Percentiles rank a stretch among this genome's conserved stretches.
phyloP scores from a whole-genome alignment of 2,888 invertebrate genomes.

The Drosophila histrio region DNA sequence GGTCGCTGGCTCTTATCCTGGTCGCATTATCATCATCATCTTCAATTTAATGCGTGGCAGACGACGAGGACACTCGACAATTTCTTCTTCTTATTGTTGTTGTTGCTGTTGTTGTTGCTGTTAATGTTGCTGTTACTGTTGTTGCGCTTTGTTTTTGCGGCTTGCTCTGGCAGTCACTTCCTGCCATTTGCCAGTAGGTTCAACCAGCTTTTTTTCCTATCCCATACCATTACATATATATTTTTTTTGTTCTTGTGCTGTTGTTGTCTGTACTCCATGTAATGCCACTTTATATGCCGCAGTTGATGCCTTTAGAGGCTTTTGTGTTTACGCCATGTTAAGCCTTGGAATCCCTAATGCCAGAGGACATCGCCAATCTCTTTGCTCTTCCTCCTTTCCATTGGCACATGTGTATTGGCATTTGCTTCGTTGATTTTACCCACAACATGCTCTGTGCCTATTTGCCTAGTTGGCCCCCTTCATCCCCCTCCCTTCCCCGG shows the following conservation, averaged over 20 bases:
- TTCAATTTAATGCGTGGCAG: conserved; percentile 77
- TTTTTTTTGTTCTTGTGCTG: conserved; percentile 9
- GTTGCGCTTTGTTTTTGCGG: conserved; percentile 55
- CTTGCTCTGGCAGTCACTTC: conserved; percentile 53
- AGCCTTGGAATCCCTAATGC: conserved; percentile 80
- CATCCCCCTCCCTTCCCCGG: neutral
- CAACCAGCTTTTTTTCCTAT: neutral
- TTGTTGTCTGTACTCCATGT: conserved; percentile 62
- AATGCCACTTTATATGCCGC: conserved; percentile 82
- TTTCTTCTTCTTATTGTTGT: conserved; percentile 44
- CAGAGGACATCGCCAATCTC: conserved; percentile 58
- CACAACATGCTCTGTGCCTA: conserved; percentile 73
- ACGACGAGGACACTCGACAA: conserved; percentile 74
- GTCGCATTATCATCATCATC: conserved; percentile 78
- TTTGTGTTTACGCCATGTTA: conserved; percentile 80
- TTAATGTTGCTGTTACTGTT: conserved; percentile 24
- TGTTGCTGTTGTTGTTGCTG: conserved; percentile 20
- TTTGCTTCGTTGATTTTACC: conserved; percentile 78
- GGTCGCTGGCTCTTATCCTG: conserved; percentile 49
- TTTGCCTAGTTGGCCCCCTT: conserved; percentile 62
- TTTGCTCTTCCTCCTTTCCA: conserved; percentile 15
- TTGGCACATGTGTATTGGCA: conserved; percentile 74
- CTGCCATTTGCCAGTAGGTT: conserved; percentile 61
- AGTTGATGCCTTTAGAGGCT: conserved; percentile 81
- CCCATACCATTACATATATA: neutral